Base-by-base conservation (phyloP, 2,113 vertebrate genomes). In the Mungos mungo region DNA sequence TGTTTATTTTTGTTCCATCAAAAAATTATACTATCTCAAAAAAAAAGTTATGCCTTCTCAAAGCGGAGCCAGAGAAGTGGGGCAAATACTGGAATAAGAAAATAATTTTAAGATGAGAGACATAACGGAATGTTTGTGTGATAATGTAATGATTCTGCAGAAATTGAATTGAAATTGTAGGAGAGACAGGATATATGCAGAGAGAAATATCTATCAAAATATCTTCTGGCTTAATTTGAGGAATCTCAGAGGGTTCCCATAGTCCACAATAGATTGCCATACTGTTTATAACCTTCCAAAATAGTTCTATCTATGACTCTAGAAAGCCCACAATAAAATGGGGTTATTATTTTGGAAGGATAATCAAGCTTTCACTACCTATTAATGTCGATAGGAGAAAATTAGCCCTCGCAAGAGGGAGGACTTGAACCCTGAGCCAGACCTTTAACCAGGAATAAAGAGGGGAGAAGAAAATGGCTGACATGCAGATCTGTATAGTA, bases 1-100 rank as follows among this genome's bases (percentile, higher is more conserved):
- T 29, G 79, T 72, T 88, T 92, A 66, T 88, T 90, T 96, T 88
- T 87, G 29, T 81, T 68, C 45, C 82, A 81, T 74, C 19, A 66
- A 90, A 95, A 74, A 94, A 95, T 60, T 84, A 74, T 9, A 12
- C 5, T 88, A 88, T 66, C 63, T 82, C 14, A 65, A 82, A 45
- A 76, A 76, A 47, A 72, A 72, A 92, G 92, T 66, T 79, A 72
- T 19, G 52, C 7, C 82, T 96, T 71, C 68, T 88, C 18, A 66
- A 79, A 18, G 33, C 29, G 18, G 47, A 93, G 18, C 31, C 25
- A 79, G 74, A 86, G 80, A 87, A 79, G 86, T 35, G 66, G 33
- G 33, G 9, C 50, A 85, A 27, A 91, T 23, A 91, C 14, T 50
- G 50, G 29, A 79, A 69, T 0, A 38, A 93, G 50, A 79, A 82